Evolutionary conservation across 2,888 invertebrate genomes (phyloP).

Genomic region (Tryphoninae sp.): DNA sequence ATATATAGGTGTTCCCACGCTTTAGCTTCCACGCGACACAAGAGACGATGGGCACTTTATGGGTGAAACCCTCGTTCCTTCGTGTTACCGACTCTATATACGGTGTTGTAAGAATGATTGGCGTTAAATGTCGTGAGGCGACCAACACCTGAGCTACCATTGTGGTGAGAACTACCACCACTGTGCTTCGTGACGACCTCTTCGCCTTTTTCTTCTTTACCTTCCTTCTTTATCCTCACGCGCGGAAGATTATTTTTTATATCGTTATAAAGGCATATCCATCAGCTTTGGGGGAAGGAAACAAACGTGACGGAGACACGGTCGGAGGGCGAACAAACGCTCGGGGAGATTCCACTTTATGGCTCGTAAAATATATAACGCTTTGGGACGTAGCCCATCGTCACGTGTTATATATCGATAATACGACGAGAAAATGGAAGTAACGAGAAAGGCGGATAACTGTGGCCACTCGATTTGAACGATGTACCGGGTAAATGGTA

Average conservation of each 20-base stretch:
- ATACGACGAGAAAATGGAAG: conserved; percentile 1
- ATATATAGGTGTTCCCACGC: conserved; percentile 14
- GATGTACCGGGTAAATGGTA: not conserved
- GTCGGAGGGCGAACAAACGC: conserved; percentile 30
- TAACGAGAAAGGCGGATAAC: not conserved
- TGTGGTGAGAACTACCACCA: not conserved
- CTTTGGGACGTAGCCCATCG: not conserved
- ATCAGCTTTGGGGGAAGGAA: not conserved
- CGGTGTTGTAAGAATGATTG: conserved; percentile 46
- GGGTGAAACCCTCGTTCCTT: conserved; percentile 18
- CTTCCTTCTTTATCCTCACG: not conserved
- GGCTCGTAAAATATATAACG: not conserved
- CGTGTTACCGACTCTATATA: conserved; percentile 5
- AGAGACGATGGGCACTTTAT: conserved; percentile 34
- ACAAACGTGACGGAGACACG: conserved; percentile 16
- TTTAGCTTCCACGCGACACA: conserved; percentile 24
- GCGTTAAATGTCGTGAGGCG: conserved; percentile 54
- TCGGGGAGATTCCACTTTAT: conserved; percentile 19
- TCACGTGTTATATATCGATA: not conserved
- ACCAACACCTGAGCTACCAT: conserved; percentile 37
- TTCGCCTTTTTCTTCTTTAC: not conserved
- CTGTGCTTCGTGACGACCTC: conserved; percentile 9
- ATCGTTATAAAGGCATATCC: conserved; percentile 8
- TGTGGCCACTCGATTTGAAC: not conserved
- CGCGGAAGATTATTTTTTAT: conserved; percentile 34